Conservation (phyloP, 2,113 vertebrate species). For the Protobothrops mucrosquamatus region DNA sequence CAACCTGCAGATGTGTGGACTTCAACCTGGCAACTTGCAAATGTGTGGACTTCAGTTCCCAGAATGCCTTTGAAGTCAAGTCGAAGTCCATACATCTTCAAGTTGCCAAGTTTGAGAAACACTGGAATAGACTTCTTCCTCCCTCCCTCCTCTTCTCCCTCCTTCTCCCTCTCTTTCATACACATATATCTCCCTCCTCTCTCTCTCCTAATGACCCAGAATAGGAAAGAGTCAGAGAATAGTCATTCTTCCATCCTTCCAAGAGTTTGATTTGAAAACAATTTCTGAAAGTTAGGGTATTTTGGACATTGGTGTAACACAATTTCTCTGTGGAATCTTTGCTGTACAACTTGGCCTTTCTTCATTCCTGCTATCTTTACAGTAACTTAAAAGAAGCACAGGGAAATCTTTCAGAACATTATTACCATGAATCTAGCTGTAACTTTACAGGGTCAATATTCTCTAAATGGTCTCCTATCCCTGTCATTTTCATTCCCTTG, state of each 20-base stretch:
- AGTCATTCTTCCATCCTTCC: not conserved
- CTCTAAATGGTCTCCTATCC: not conserved
- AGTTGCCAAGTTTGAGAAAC: not conserved
- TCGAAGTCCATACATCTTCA: not conserved
- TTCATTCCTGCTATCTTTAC: not conserved
- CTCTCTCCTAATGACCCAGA: not conserved
- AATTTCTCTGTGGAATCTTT: not conserved
- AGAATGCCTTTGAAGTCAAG: not conserved
- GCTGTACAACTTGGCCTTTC: not conserved
- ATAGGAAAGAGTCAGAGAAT: not conserved
- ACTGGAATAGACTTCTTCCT: not conserved
- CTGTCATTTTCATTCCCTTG: not conserved
- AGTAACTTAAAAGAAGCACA: not conserved
- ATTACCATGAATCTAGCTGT: not conserved
- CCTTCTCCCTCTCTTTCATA: not conserved
- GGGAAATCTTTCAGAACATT: not conserved
- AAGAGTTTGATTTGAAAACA: not conserved
- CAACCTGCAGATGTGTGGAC: not conserved
- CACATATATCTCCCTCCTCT: not conserved
- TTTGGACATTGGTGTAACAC: not conserved
- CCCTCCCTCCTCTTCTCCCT: not conserved
- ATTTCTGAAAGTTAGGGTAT: not conserved
- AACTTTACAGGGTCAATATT: not conserved
- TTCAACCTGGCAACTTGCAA: not conserved
- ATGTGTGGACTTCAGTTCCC: not conserved